These are phyloP conservation scores for Serinus canaria DNA, from an alignment of 2,113 vertebrate species.

Conservation along the genomic window DNA sequence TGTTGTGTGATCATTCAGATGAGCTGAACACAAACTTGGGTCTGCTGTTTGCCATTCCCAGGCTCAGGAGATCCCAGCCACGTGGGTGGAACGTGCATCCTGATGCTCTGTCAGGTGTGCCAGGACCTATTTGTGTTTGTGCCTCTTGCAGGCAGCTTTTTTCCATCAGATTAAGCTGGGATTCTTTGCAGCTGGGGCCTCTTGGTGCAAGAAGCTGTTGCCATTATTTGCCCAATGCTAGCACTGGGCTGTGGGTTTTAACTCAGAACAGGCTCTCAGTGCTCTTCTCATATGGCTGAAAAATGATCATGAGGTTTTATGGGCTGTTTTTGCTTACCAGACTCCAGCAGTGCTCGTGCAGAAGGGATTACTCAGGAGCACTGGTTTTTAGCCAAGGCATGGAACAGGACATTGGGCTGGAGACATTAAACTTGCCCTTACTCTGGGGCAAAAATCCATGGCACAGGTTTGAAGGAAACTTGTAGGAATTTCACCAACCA, in stretches of 20 bases:
- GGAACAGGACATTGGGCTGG: not conserved
- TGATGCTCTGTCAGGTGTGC: not conserved
- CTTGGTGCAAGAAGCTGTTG: not conserved
- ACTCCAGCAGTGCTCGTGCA: not conserved
- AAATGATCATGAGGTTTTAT: not conserved
- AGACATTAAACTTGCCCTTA: not conserved
- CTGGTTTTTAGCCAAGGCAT: not conserved
- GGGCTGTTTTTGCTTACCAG: not conserved
- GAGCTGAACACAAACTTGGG: not conserved
- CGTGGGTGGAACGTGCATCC: not conserved
- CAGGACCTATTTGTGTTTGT: not conserved
- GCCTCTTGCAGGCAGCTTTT: not conserved
- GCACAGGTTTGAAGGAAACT: not conserved
- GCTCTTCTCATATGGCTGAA: not conserved
- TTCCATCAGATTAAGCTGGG: constrained; percentile 7
- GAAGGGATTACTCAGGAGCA: not conserved
- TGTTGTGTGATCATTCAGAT: not conserved
- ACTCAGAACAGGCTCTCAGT: not conserved
- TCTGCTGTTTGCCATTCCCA: not conserved
- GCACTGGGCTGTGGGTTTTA: not conserved
- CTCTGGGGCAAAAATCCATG: not conserved
- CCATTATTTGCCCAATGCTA: not conserved
- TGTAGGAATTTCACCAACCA: not conserved
- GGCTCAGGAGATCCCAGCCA: not conserved
- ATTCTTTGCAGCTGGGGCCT: not conserved